phyloP scores from a whole-genome alignment of 2,797 vertebrate species.

The Morus bassanus region DNA sequence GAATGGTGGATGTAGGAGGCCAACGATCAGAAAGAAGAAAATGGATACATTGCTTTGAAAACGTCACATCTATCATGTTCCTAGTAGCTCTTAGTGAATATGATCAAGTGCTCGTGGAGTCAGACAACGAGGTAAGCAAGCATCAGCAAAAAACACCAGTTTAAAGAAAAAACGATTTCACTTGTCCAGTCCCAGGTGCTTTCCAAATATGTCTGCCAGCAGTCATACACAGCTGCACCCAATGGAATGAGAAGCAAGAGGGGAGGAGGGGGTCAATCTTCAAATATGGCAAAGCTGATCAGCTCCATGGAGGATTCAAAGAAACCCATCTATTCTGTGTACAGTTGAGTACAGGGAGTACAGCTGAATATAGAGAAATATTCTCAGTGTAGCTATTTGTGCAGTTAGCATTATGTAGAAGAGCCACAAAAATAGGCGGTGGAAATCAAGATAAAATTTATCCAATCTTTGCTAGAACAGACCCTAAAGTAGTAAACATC shows the following conservation, averaged over 20 bases:
- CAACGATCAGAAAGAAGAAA: conserved; percentile 97
- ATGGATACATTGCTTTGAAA: conserved; percentile 99
- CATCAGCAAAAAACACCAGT: neutral
- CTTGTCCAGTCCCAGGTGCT: neutral
- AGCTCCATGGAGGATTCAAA: neutral
- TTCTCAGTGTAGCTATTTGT: neutral
- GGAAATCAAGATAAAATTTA: neutral
- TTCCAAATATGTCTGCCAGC: neutral
- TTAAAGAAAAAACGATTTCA: neutral
- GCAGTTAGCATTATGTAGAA: neutral
- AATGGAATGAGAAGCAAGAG: neutral
- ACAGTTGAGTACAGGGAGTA: no score
- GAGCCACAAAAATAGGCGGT: neutral
- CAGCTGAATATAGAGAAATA: neutral
- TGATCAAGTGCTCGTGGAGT: conserved; percentile 95
- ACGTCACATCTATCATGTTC: conserved; percentile 97
- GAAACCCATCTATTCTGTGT: neutral
- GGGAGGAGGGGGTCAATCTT: neutral
- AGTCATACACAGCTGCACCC: neutral
- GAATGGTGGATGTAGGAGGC: conserved; percentile 96
- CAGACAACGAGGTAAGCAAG: conserved; percentile 89
- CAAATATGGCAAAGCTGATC: neutral
- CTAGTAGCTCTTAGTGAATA: conserved; percentile 96
- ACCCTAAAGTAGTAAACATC: neutral
- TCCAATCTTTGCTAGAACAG: neutral